Evolutionary conservation across 2,888 invertebrate species (phyloP), one percentile per base, ranked within the genome.

Genomic region (Folsomia manolachei): DNA sequence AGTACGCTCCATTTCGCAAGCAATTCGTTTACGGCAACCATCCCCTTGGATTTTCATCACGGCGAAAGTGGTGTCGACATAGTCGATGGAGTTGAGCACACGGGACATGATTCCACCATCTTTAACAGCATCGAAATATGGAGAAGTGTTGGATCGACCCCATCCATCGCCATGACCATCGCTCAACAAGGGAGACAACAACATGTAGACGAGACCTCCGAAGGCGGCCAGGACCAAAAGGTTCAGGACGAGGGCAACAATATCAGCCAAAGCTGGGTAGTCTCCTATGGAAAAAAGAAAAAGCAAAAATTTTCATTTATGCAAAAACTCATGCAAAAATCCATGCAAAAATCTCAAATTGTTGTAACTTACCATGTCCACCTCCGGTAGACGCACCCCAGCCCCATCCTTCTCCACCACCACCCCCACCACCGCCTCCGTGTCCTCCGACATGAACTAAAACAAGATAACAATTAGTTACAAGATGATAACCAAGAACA

Each of bases 1-100:
- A 18, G 51, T 56, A 56, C 79, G 79, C 63, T 81, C 81, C 79
- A 81, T 81, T 80, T 81, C 80, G 69, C 81, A 81, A 73, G 81
- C 81, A 74, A 80, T 79, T 67, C 81, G 80, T 73, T 81, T 79
- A 51, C 81, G 77, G 75, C 81, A 81, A 68, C 81, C 81, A 71
- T 80, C 80, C 70, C 81, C 81, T 71, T 80, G 80, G 73, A 81
- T 81, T 70, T 81, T 80, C 76, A 81, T 80, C 73, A 81, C 79
- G 71, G 81, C 80, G 74, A 81, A 81, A 72, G 81, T 81, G 72
- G 81, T 80, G 70, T 81, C 81, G 64, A 81, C 81, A 78, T 81
- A 81, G 78, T 81, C 81, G 70, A 81, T 81, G 78, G 78, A 78
- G 78, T 81, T 81, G 73, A 81, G 80, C 70, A 81, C 81, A 66